phyloP scores from a whole-genome alignment of 2,113 vertebrate genomes.

The Thryonomys swinderianus region DNA sequence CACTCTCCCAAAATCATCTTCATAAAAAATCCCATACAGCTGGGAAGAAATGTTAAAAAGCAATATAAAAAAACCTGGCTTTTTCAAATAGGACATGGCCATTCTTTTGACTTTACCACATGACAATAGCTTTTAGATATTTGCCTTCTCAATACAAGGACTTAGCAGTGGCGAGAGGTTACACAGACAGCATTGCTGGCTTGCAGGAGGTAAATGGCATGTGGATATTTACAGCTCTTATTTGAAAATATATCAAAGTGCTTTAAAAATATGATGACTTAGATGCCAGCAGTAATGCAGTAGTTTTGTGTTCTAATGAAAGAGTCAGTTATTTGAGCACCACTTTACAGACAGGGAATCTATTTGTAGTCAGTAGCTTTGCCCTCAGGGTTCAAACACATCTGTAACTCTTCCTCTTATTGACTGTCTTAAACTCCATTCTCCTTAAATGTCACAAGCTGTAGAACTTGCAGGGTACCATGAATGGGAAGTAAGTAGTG shows the following conservation, averaged over 20 bases:
- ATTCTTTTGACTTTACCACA: constrained; percentile 12
- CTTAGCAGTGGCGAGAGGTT: background rate
- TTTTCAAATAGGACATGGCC: background rate
- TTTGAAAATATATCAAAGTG: background rate
- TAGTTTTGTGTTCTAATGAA: background rate
- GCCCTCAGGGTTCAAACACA: background rate
- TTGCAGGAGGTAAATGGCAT: background rate
- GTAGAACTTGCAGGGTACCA: background rate
- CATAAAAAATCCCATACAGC: background rate
- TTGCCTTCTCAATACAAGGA: constrained; percentile 12
- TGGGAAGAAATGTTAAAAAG: background rate
- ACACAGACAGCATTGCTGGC: background rate
- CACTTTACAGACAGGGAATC: background rate
- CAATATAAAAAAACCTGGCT: background rate
- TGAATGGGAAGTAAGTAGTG: background rate
- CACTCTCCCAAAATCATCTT: background rate
- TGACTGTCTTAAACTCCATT: background rate
- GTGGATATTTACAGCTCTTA: background rate
- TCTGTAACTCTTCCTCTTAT: background rate
- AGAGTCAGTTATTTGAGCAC: background rate
- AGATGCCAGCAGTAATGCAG: background rate
- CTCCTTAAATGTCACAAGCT: background rate
- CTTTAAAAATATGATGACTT: background rate
- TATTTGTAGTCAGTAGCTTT: constrained; percentile 16
- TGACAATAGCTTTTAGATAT: background rate